These are phyloP conservation scores for Hydrolagus affinis DNA, from an alignment of 2,113 vertebrate species.

Conservation along the genomic window DNA sequence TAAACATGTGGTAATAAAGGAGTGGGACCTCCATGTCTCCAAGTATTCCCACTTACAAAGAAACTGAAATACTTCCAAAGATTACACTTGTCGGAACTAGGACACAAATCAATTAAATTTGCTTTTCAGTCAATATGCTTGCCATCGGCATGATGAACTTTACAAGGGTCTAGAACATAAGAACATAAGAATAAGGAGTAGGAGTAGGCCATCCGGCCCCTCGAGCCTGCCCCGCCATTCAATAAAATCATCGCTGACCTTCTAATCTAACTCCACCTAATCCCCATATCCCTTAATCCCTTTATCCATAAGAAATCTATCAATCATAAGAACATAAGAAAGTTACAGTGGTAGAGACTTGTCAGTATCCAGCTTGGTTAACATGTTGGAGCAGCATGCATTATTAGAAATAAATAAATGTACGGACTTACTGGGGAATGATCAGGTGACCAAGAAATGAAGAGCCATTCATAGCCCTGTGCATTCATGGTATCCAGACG, in stretches of 20 bases:
- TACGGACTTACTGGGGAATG: constrained; percentile 76
- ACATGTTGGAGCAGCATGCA: too few species aligned
- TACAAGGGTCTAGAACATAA: not conserved
- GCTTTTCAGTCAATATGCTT: not conserved
- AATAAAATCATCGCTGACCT: too few species aligned
- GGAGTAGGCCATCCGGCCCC: too few species aligned
- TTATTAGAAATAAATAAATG: too few species aligned
- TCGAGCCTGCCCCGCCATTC: too few species aligned
- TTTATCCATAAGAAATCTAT: too few species aligned
- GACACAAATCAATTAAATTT: not conserved
- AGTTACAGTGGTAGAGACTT: too few species aligned
- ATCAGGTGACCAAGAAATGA: constrained; percentile 97
- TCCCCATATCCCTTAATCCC: too few species aligned
- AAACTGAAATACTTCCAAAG: not conserved
- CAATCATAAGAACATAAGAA: too few species aligned
- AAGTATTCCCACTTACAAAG: not conserved
- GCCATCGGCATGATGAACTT: not conserved
- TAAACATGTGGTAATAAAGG: not conserved
- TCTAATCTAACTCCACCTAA: too few species aligned
- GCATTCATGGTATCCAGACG: constrained; percentile 89
- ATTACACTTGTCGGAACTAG: not conserved
- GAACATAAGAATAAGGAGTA: too few species aligned
- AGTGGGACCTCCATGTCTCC: not conserved
- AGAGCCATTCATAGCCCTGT: constrained; percentile 92
- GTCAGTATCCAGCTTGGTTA: too few species aligned